Evolutionary conservation across 2,888 invertebrate genomes (phyloP), one percentile per base, ranked within the genome.

Genomic region (Oxystoma pomonae): DNA sequence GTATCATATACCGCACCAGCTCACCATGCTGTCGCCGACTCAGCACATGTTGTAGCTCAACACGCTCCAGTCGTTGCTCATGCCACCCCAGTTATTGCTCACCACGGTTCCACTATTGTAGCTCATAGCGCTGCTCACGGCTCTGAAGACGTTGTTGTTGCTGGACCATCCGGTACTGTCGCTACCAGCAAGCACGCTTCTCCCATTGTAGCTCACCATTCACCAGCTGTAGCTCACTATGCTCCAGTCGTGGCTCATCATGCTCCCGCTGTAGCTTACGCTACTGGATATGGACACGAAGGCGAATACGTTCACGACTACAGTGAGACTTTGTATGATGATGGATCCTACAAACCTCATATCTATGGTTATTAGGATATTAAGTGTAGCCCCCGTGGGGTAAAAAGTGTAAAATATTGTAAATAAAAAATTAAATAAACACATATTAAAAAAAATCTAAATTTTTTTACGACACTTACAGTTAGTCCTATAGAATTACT

Each of bases 281-380:
- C 22, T 50, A 17, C 21, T n/a, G 59, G 58, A n/a, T 49, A 21
- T 21, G 17, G 16, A 18, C 35, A 64, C 16, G 66, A 63, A 57
- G 68, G 63, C 7, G 69, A 70, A 65, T 68, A 65, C 56, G 66
- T 68, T 16, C 68, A 67, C 22, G 69, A 69, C 53, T 55, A 68
- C 64, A 69, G 59, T 22, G 72, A 71, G 61, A 61, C 64, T 49
- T 65, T 71, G 57, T 69, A 69, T 63, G 72, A 72, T 66, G 71
- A 72, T 62, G 72, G 71, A 21, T 70, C 70, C 49, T 72, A 71
- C 65, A 70, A 68, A 64, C 67, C 69, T 18, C 66, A 68, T 56
- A 55, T 59, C 9, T 66, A 67, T 57, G 60, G 63, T 51, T 50
- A 55, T 61, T 60, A 60, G 20, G 61, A 35, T 35, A 12, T 35